phyloP scores from a whole-genome alignment of 2,113 vertebrate genomes.

The Scatophagus argus region DNA sequence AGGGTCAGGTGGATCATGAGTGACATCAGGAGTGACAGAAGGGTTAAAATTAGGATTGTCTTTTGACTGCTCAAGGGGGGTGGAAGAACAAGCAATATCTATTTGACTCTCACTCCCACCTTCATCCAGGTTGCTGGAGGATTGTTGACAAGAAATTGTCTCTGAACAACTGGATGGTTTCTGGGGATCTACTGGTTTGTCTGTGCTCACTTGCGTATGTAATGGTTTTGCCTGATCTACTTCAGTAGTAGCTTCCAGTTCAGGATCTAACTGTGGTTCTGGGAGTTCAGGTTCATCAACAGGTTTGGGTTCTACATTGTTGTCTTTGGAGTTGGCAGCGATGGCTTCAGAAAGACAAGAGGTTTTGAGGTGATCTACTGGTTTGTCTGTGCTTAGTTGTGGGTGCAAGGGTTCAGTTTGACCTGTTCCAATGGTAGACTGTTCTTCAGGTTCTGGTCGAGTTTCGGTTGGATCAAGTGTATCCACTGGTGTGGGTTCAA shows the following conservation, averaged over 20 bases:
- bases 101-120: slow-evolving; percentile 77
- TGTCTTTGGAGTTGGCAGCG: background rate
- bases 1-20: slow-evolving; percentile 1
- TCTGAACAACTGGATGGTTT: slow-evolving; percentile 41
- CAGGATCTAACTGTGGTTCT: slow-evolving; percentile 24
- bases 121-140: slow-evolving; percentile 50
- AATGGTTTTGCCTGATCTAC: background rate
- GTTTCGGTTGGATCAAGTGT: slow-evolving; percentile 23
- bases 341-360: slow-evolving; percentile 36
- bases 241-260: slow-evolving; percentile 11
- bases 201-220: background rate
- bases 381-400: slow-evolving; percentile 18
- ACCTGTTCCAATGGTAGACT: background rate
- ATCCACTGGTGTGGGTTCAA: slow-evolving; percentile 59
- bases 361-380: background rate
- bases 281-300: slow-evolving; percentile 5
- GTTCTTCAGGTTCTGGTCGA: slow-evolving; percentile 45
- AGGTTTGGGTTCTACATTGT: slow-evolving; percentile 5
- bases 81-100: slow-evolving; percentile 73
- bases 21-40: slow-evolving; percentile 15
- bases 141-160: slow-evolving; percentile 37
- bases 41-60: slow-evolving; percentile 1
- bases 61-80: slow-evolving; percentile 36
- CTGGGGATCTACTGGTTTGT: slow-evolving; percentile 29
- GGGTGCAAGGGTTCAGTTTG: slow-evolving; percentile 37